A percentile compares a stretch with the other conserved stretches of the same genome.
Evolutionary conservation across 1,140 invertebrate genomes (phyloP).

Genomic region (Linepithema humile): DNA sequence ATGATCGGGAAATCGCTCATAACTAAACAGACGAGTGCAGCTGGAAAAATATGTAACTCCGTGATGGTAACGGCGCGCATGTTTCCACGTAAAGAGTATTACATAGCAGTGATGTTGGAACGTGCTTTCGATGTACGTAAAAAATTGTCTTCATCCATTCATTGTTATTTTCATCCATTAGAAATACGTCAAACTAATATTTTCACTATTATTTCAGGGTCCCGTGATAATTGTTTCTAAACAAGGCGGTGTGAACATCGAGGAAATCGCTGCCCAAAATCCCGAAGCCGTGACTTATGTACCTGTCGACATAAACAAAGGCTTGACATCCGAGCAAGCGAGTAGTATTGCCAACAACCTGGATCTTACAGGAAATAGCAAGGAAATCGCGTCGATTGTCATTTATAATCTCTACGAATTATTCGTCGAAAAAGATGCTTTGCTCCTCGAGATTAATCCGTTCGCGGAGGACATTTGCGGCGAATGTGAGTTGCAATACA

Average conservation of each 20-base stretch:
- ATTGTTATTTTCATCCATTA: too few species aligned
- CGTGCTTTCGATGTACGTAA: conserved; percentile 92
- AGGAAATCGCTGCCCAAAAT: conserved; percentile 96
- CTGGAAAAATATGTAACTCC: conserved; percentile 96
- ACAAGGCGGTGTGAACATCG: conserved; percentile 98
- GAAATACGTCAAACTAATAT: neutral
- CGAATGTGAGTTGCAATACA: conserved; percentile 87
- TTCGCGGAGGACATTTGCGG: conserved; percentile 96
- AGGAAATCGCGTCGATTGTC: conserved; percentile 91
- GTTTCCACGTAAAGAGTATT: conserved; percentile 97
- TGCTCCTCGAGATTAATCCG: conserved; percentile 98
- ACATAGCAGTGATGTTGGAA: conserved; percentile 98
- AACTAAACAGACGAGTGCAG: conserved; percentile 98
- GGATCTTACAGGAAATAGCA: conserved; percentile 88
- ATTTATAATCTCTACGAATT: conserved; percentile 94
- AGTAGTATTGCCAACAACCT: conserved; percentile 90
- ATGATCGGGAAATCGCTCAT: conserved; percentile 97
- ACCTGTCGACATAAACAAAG: conserved; percentile 94
- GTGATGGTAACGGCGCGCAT: conserved; percentile 98
- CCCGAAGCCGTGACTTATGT: conserved; percentile 96
- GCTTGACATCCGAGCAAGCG: conserved; percentile 92
- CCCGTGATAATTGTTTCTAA: conserved; percentile 97
- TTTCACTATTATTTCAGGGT: conserved; percentile 89
- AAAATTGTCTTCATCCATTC: neutral
- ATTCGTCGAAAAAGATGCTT: conserved; percentile 95